A percentile compares a stretch with the other conserved stretches of the same genome.
Evolutionary conservation across 53 echinoderm and acorn worm species (phyloP).

Genomic region (Antedon mediterranea): DNA sequence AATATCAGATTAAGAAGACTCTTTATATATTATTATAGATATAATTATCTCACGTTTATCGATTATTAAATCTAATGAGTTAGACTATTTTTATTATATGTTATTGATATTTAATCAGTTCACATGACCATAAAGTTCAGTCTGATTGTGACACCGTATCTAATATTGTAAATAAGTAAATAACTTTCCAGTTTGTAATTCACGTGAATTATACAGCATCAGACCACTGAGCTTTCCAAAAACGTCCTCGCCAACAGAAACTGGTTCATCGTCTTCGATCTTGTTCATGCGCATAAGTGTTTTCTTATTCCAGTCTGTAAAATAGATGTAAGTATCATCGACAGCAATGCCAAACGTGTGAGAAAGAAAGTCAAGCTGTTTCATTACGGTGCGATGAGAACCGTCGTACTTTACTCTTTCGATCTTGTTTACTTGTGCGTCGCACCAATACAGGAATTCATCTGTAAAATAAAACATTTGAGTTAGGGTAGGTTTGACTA

Average conservation of each 20-base stretch:
- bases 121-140: neutral
- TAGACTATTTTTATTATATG: too few species aligned
- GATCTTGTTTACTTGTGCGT: constrained; percentile 34
- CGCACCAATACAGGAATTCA: constrained; percentile 61
- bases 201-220: neutral
- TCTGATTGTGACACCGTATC: neutral
- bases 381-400: constrained; percentile 13
- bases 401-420: constrained; percentile 45
- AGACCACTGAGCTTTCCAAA: constrained; percentile 44
- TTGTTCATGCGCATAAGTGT: constrained; percentile 37
- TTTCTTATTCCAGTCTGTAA: constrained; percentile 45
- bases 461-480: constrained; percentile 9
- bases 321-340: constrained; percentile 23
- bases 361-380: constrained; percentile 9
- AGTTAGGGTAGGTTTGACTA: too few species aligned
- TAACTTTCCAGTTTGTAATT: neutral
- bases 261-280: constrained; percentile 12
- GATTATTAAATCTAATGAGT: too few species aligned
- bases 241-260: constrained; percentile 12
- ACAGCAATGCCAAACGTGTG: constrained; percentile 48
- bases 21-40: too few species aligned
- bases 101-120: neutral
- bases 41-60: too few species aligned
- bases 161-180: too few species aligned
- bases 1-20: neutral